A percentile compares a stretch with the other conserved stretches of the same genome.
Evolutionary conservation across 2,888 invertebrate genomes (phyloP).

Genomic region (Augiades crinisus): DNA sequence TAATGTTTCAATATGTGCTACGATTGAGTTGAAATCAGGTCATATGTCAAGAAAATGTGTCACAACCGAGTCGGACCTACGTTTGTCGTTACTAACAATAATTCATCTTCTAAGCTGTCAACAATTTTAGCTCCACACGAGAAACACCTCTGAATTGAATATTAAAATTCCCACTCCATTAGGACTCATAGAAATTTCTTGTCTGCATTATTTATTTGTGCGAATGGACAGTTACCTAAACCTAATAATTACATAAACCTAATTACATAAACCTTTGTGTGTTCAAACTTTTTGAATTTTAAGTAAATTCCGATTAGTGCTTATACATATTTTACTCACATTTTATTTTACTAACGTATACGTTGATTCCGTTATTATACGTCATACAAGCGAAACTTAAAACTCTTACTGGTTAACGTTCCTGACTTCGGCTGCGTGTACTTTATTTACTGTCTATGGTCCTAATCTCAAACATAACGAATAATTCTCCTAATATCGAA

Average conservation of each 20-base stretch:
- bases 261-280: too few species aligned
- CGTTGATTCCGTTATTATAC: too few species aligned
- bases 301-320: background rate
- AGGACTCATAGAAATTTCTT: conserved; percentile 18
- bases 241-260: too few species aligned
- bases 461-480: too few species aligned
- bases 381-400: too few species aligned
- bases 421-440: too few species aligned
- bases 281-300: too few species aligned
- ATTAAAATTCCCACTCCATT: conserved; percentile 20
- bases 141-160: conserved; percentile 19
- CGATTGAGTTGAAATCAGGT: conserved; percentile 7
- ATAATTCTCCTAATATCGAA: too few species aligned
- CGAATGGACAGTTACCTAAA: background rate
- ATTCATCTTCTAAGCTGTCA: conserved; percentile 32
- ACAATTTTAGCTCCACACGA: conserved; percentile 19
- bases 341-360: too few species aligned
- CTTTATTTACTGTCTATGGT: too few species aligned
- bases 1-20: conserved; percentile 6
- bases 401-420: too few species aligned
- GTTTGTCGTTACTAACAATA: conserved; percentile 29
- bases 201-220: background rate
- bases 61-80: conserved; percentile 14
- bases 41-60: conserved; percentile 23
- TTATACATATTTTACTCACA: too few species aligned